Percentiles rank a stretch among this genome's conserved stretches.
Evolutionary conservation across 1,140 invertebrate species (phyloP).

Genomic region (Triops cancriformis): DNA sequence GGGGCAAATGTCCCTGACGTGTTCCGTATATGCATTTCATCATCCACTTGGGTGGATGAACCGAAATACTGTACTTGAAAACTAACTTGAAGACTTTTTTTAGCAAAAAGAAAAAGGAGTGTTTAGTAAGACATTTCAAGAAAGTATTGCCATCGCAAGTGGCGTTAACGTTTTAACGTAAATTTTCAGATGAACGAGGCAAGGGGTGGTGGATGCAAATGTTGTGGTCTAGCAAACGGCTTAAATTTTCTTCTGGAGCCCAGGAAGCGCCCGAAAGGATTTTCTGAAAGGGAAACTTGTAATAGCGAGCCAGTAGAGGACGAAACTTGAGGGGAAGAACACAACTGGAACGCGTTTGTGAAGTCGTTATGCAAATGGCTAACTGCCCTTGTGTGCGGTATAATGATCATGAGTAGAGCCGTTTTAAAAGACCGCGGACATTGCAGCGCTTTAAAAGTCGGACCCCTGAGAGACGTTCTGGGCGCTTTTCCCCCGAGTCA

Average conservation of each 20-base stretch:
- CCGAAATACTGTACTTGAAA: no score
- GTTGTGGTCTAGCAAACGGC: no score
- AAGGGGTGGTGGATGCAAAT: no score
- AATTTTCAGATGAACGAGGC: no score
- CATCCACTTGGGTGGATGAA: no score
- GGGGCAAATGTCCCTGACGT: background rate
- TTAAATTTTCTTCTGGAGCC: no score
- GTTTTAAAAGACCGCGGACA: conserved; percentile 2
- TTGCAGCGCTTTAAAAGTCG: background rate
- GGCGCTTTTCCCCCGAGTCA: background rate
- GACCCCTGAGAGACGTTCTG: conserved; percentile 2
- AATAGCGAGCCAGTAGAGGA: no score
- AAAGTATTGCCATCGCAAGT: no score
- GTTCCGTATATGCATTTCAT: no score
- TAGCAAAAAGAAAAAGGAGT: background rate
- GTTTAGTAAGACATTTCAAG: background rate
- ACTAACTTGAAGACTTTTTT: background rate
- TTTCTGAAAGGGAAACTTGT: no score
- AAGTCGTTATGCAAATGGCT: background rate
- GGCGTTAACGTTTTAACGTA: no score
- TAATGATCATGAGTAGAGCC: conserved; percentile 2
- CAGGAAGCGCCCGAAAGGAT: no score
- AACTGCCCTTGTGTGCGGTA: background rate
- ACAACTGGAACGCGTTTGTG: background rate
- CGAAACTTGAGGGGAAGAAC: background rate